Evolutionary conservation across 2,888 invertebrate species (phyloP), one percentile per base, ranked within the genome.

Genomic region (Lithodes maja): DNA sequence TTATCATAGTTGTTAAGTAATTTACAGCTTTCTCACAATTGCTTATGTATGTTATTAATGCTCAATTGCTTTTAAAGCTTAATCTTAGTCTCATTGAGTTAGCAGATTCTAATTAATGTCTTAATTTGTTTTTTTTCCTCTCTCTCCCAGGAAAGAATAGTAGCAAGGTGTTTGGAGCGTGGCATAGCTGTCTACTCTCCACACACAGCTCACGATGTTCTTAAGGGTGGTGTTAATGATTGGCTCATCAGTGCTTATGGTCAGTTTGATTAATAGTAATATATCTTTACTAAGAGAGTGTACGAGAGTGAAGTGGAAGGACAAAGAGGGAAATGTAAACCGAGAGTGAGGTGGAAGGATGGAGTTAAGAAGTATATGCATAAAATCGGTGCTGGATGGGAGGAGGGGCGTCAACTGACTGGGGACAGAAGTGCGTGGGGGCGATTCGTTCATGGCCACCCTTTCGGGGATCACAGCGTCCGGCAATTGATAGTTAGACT

Each of bases 131-230:
- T 61, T 61, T 81, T 33, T 61, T 9, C 5, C 33, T 9, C 2
- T 78, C 50, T 78, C 50, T 52, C 12, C 17, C 96, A 98, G 94
- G 97, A 98, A 93, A 95, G 97, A 54, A 95, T 98, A 12, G 95
- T 97, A 5, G 95, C 97, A 0, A 95, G 95, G 7, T 97, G 98
- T 93, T 94, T 99, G 85, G 96, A 97, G 93, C 96, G 97, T 91
- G 95, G 96, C 89, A 98, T 99, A 92, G 97, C 97, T 0, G 94
- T 99, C 2, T 99, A 97, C 93, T 98, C 98, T 0, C 99, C 99
- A 0, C 99, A 99, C 93, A 99, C 99, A 0, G 95, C 96, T 78
- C 97, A 97, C 96, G 99, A 99, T 94, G 95, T 96, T 69, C 95
- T 97, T 3, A 93, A 94, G 89, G 97, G 96, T 5, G 99, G 99